Base-by-base conservation (phyloP, 2,797 vertebrate species). In the Danio aesculapii region DNA sequence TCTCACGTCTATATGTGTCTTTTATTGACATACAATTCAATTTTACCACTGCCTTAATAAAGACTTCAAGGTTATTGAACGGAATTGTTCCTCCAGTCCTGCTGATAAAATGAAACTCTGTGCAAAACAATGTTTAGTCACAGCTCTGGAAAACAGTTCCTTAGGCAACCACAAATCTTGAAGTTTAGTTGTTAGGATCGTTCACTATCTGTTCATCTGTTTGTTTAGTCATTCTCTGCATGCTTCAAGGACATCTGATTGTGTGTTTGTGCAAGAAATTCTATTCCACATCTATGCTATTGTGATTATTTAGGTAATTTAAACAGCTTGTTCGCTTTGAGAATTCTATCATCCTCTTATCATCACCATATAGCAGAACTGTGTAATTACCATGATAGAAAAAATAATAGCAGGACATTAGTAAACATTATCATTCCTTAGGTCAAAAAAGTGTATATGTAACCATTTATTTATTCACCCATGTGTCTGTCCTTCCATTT, bases 211-310 rank as follows among this genome's bases (percentile, higher is more conserved):
- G 71, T 74, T 73, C 16, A 59, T 41, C 55, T 21, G 71, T 46
- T 47, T 74, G 19, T 61, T 74, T 74, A 74, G 71, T 61, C 71
- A 74, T 74, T 47, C 71, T 74, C 13, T n/a, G 61, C 50, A 76
- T 77, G 62, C 21, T 55, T 43, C 17, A 67, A 16, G 13, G 50
- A 16, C n/a, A 76, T 76, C 17, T 46, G 8, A 66, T 17, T 53
- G 39, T 17, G 47, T 66, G 62, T 76, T 76, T 76, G 75, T 76
- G 52, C 61, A 76, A 16, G n/a, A 8, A 59, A 21, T 58, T 61
- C 44, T 49, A 46, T 61, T 73, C 17, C 8, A 59, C 19, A 59
- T 55, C 7, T 70, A 47, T 4, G 12, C 2, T 14, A 14, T 63
- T 6, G 39, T 43, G n/a, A 64, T 53, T 63, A 64, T 9, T 52